Evolutionary conservation across 2,797 vertebrate species (phyloP).

Genomic region (Zenarchopterus dispar): DNA sequence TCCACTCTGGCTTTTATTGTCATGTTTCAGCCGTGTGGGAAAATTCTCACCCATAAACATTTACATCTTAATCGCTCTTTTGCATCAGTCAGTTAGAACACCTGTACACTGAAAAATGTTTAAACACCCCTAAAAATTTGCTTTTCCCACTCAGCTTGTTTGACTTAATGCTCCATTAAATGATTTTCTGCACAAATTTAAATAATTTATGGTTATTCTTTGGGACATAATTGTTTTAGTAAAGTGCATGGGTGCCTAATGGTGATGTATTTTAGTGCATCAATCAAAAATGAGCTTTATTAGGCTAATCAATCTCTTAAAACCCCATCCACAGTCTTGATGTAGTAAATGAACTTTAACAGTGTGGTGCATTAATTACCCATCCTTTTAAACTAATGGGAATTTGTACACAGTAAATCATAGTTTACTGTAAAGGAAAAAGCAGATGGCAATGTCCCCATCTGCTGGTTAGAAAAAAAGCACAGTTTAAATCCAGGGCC

Average conservation of each 20-base stretch:
- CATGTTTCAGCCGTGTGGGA: background rate
- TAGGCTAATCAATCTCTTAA: conserved; percentile 2
- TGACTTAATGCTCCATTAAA: too few relatives aligned
- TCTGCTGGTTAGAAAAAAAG: conserved; percentile 66
- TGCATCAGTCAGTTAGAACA: too few relatives aligned
- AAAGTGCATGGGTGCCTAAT: background rate
- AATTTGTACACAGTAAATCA: background rate
- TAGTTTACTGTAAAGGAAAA: background rate
- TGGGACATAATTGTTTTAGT: too few relatives aligned
- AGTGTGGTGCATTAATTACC: background rate
- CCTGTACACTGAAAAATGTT: too few relatives aligned
- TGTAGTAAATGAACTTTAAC: background rate
- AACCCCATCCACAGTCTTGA: background rate
- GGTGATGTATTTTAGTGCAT: conserved; percentile 7
- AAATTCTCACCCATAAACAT: too few relatives aligned
- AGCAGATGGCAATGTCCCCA: conserved; percentile 63
- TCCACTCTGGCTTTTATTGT: background rate
- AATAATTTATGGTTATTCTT: too few relatives aligned
- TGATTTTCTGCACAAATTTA: too few relatives aligned
- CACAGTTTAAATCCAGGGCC: conserved; percentile 1
- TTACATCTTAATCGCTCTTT: too few relatives aligned
- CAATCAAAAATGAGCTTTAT: conserved; percentile 8
- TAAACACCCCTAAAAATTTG: too few relatives aligned
- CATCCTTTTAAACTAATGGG: background rate
- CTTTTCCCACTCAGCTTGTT: too few relatives aligned